Evolutionary conservation across 2,797 vertebrate genomes (phyloP), one percentile per base, ranked within the genome.

Genomic region (Peromyscus attwateri): DNA sequence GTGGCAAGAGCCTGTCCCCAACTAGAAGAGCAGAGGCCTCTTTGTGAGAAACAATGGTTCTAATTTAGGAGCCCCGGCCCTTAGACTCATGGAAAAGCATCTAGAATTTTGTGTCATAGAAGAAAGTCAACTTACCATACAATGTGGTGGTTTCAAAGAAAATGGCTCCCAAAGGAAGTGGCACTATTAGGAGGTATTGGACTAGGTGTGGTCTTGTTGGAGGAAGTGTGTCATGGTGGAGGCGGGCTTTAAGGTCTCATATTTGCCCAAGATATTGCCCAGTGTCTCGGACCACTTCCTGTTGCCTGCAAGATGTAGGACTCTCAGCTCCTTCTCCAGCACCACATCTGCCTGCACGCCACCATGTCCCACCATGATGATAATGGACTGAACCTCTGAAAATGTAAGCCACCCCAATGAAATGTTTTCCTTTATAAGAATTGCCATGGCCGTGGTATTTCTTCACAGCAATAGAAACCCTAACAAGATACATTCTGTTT

Each of bases 71-170:
- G 75, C 11, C 4, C 34, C 62, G 23, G 2, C 85, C 17, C 57
- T 3, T 79, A 37, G n/a, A 68, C 84, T 46, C 27, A 40, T 0
- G 79, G 66, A 73, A 7, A 37, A 52, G 73, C 29, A 27, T 16
- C 43, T 94, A 83, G 55, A 95, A 92, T 87, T 95, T 76, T 83
- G 12, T 73, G 4, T 85, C 83, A 37, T 29, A 57, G 85, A 92
- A 79, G 55, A 92, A 62, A 52, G 64, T 66, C 49, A 66, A 43
- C 27, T 40, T 66, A n/a, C 11, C 55, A 71, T 46, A 8, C 8
- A 73, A 73, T 73, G 37, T 40, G 71, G 71, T 12, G 21, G 37
- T 25, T 40, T 73, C 10, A 40, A 73, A 73, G 71, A 73, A 73
- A 73, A 73, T 73, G 71, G 10, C 21, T 21, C 37, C 37, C 37